Conservation (phyloP, 2,888 invertebrate species). For the Crocallis elinguaria region DNA sequence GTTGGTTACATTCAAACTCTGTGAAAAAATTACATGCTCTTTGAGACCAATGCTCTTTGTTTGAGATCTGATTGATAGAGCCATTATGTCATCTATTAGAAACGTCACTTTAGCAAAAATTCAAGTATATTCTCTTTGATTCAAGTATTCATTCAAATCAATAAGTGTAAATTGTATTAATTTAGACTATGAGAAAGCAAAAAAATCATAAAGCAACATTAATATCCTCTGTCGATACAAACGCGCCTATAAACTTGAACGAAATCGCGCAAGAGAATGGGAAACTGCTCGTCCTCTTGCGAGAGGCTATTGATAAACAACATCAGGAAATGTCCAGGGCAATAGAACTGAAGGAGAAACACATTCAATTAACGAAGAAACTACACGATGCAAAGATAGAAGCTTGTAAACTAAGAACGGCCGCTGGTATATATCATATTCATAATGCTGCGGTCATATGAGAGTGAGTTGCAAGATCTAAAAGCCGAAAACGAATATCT, state of each 20-base stretch:
- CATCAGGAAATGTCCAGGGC: conserved; percentile 76
- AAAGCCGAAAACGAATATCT: conserved; percentile 56
- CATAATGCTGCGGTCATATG: conserved; percentile 37
- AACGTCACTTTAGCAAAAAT: neutral
- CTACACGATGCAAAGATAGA: conserved; percentile 41
- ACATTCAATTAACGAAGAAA: conserved; percentile 47
- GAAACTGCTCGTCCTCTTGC: conserved; percentile 48
- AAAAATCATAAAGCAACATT: conserved; percentile 30
- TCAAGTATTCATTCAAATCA: conserved; percentile 36
- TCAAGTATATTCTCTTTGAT: no score
- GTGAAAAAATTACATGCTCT: no score
- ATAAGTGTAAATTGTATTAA: conserved; percentile 25
- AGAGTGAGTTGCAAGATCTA: conserved; percentile 44
- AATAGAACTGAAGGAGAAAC: conserved; percentile 66
- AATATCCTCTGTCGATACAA: no score
- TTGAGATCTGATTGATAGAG: no score
- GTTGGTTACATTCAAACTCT: no score
- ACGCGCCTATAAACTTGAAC: conserved; percentile 40
- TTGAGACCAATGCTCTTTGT: no score
- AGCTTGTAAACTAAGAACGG: conserved; percentile 1
- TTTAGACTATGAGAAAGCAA: conserved; percentile 46
- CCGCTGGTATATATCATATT: neutral
- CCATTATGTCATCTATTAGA: neutral
- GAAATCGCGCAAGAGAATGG: conserved; percentile 52
- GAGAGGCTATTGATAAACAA: conserved; percentile 63